A percentile compares a stretch with the other conserved stretches of the same genome.
Evolutionary conservation across 2,113 vertebrate species (phyloP).

Genomic region (Greenwoodochromis staneri): DNA sequence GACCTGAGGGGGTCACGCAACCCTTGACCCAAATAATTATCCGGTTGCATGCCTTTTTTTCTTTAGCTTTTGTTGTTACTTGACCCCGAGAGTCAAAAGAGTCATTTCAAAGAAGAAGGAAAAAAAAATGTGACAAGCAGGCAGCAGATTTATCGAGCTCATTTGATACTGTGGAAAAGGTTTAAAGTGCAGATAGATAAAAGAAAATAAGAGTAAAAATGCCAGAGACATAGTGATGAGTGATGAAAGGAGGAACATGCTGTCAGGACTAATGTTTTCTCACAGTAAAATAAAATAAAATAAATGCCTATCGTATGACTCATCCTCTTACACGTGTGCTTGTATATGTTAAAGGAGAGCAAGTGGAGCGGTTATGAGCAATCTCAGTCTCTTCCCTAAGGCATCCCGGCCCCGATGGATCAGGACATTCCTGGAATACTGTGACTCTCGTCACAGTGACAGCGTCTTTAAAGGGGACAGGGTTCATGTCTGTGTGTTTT

Average conservation of each 20-base stretch:
- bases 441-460: conserved; percentile 29
- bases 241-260: neutral
- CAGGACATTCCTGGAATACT: conserved; percentile 51
- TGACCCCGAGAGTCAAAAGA: neutral
- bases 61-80: neutral
- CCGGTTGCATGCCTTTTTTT: neutral
- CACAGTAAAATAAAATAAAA: neutral
- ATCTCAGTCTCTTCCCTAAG: conserved; percentile 27
- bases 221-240: neutral
- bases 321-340: neutral
- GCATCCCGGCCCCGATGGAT: neutral
- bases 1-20: neutral
- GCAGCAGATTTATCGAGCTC: neutral
- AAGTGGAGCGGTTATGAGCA: neutral
- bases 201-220: neutral
- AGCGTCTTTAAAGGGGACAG: conserved; percentile 1
- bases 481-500: conserved; percentile 37
- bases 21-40: conserved; percentile 22
- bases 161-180: neutral
- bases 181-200: neutral
- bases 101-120: neutral
- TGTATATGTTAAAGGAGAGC: neutral
- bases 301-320: neutral
- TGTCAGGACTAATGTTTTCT: neutral
- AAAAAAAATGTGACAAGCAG: neutral